Evolutionary conservation across 2,113 vertebrate species (phyloP).

Genomic region (Hoplias malabaricus): DNA sequence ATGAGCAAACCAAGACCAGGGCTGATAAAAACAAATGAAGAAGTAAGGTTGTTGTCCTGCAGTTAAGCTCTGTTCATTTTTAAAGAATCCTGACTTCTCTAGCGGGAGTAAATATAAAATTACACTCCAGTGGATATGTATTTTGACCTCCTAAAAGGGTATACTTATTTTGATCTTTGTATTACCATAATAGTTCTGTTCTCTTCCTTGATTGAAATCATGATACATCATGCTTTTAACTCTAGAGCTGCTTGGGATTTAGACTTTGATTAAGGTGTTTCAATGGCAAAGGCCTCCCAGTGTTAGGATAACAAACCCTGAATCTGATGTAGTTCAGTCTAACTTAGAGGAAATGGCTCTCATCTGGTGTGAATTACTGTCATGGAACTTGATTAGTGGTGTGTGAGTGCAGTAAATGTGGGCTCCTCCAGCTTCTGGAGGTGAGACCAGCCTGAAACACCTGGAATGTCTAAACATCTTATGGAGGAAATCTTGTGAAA

Average conservation of each 20-base stretch:
- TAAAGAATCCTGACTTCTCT: constrained; percentile 48
- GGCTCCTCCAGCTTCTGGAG: constrained; percentile 15
- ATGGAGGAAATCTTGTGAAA: constrained; percentile 38
- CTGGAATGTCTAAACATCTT: constrained; percentile 41
- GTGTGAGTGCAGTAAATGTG: constrained; percentile 55
- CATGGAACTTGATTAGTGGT: constrained; percentile 61
- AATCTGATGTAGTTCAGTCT: constrained; percentile 53
- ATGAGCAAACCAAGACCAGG: constrained; percentile 37
- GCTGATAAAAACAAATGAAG: constrained; percentile 62
- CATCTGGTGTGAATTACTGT: constrained; percentile 66
- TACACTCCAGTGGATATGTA: constrained; percentile 38
- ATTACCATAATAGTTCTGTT: constrained; percentile 24
- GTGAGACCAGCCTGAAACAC: constrained; percentile 43
- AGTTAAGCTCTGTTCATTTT: constrained; percentile 60
- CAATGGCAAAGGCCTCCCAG: constrained; percentile 14
- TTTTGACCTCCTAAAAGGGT: constrained; percentile 51
- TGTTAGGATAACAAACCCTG: constrained; percentile 59
- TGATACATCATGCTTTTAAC: constrained; percentile 45
- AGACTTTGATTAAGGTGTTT: constrained; percentile 34
- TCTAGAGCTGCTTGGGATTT: constrained; percentile 41
- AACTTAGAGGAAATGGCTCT: constrained; percentile 64
- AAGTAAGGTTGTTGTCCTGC: constrained; percentile 43
- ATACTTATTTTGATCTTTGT: constrained; percentile 56
- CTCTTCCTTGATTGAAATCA: constrained; percentile 45
- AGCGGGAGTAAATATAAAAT: constrained; percentile 49